Evolutionary conservation across 2,113 vertebrate species (phyloP), one percentile per base, ranked within the genome.

Genomic region (Proterorhinus semilunaris): DNA sequence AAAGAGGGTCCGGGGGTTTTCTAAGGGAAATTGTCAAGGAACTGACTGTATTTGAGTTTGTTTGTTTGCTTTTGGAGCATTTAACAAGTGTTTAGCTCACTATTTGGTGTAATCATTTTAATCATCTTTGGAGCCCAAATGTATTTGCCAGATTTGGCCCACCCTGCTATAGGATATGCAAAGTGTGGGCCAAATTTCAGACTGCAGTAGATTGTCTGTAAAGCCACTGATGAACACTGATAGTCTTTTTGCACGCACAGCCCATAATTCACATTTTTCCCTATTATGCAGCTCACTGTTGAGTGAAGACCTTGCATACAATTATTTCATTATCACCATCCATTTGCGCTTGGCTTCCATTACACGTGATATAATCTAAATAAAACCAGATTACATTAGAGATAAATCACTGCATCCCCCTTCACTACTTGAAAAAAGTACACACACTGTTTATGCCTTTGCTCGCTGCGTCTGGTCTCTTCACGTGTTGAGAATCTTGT

Each of bases 381-480:
- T 58, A 58, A 42, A 13, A 58, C 27, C 21, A 36, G 21, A 55
- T 57, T 57, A 36, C 27, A 9, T 36, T 58, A 5, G 12, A 58
- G 10, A 36, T 36, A 54, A 54, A 17, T 54, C 16, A 10, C n/a
- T 16, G 1, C n/a, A 36, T 58, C 10, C 13, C 55, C 13, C 0
- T 42, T 58, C 55, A 13, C 55, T 58, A 2, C 8, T 52, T 21
- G 21, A n/a, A 52, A 12, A 13, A 16, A 27, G 7, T n/a, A 0
- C 9, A 10, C 10, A 10, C 1, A 7, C 17, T 55, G 1, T 55
- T 1, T 55, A 11, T 11, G 66, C 68, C 57, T 72, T 66, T 63
- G 61, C 75, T 69, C 58, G 62, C 71, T 78, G 52, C 54, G 54
- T 74, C 55, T 69, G 74, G 44, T 70, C 47, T 71, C 70, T 50